phyloP scores from a whole-genome alignment of 2,888 invertebrate genomes.

The Oscheius myriophilus region DNA sequence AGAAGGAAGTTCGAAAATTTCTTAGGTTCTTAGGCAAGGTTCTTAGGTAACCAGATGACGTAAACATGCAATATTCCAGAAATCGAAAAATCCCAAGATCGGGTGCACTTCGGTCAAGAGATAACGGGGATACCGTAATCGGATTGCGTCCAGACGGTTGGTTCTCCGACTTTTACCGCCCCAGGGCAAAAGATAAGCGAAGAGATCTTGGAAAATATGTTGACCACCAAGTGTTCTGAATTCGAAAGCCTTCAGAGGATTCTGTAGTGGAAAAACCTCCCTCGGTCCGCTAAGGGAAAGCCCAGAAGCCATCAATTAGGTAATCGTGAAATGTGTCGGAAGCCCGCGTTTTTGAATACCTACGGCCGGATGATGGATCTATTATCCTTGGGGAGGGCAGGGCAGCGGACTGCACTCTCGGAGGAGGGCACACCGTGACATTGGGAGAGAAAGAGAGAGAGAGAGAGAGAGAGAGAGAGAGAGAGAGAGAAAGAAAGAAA shows the following conservation, averaged over 20 bases:
- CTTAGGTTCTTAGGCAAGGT: too few species aligned
- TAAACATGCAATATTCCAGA: not conserved
- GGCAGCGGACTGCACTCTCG: too few species aligned
- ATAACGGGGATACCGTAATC: constrained; percentile 2
- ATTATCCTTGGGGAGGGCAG: not conserved
- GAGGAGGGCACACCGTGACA: not conserved
- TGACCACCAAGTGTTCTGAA: not conserved
- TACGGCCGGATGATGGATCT: constrained; percentile 20
- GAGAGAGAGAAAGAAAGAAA: constrained; percentile 1
- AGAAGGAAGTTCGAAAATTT: not conserved
- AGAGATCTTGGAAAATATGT: constrained; percentile 1
- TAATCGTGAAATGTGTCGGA: constrained; percentile 21
- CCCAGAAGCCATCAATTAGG: constrained; percentile 18
- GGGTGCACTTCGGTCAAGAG: not conserved
- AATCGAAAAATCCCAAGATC: not conserved
- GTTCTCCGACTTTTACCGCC: too few species aligned
- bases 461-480: constrained; percentile 1
- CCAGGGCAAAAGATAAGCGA: constrained; percentile 13
- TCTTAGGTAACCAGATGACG: too few species aligned
- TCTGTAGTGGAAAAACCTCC: not conserved
- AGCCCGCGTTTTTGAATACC: constrained; percentile 9
- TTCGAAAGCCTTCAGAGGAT: not conserved
- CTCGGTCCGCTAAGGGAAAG: too few species aligned
- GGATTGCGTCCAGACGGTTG: not conserved
- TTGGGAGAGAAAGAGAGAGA: not conserved